Evolutionary conservation across 2,113 vertebrate species (phyloP).

Genomic region (Apodemus speciosus): DNA sequence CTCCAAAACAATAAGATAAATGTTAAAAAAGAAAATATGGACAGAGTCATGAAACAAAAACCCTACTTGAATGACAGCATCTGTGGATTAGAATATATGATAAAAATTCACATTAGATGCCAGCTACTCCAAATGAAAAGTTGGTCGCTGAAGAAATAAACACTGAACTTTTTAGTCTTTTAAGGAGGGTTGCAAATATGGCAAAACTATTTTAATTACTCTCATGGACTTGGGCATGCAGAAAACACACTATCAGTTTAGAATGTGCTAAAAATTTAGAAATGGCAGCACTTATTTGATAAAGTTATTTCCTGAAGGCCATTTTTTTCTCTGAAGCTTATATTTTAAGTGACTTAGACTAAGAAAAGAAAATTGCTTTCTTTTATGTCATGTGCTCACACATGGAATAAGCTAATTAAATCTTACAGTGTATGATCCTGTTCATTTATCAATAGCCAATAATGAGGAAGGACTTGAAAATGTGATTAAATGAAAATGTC

Average conservation of each 20-base stretch:
- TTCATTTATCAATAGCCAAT: slow-evolving; percentile 54
- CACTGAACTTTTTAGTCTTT: slow-evolving; percentile 8
- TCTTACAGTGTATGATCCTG: slow-evolving; percentile 34
- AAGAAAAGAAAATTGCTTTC: slow-evolving; percentile 29
- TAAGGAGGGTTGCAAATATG: background rate
- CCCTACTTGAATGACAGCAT: slow-evolving; percentile 1
- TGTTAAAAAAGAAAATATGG: background rate
- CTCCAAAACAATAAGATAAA: background rate
- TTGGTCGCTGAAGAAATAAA: slow-evolving; percentile 35
- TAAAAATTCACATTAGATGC: slow-evolving; percentile 18
- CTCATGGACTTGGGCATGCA: slow-evolving; percentile 26
- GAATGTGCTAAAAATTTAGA: slow-evolving; percentile 32
- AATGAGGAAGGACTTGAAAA: slow-evolving; percentile 41
- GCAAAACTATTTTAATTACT: slow-evolving; percentile 47
- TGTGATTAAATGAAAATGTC: slow-evolving; percentile 57
- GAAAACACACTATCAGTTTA: background rate
- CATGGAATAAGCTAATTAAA: slow-evolving; percentile 43
- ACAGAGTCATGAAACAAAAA: background rate
- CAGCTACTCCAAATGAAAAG: slow-evolving; percentile 16
- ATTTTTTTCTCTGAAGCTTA: slow-evolving; percentile 7
- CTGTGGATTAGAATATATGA: slow-evolving; percentile 20
- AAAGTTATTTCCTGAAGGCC: slow-evolving; percentile 25
- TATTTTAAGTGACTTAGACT: slow-evolving; percentile 46
- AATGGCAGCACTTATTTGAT: background rate
- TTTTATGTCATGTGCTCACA: slow-evolving; percentile 42